Base-by-base conservation (phyloP, 2,888 invertebrate genomes). In the Mythimna ferrago region DNA sequence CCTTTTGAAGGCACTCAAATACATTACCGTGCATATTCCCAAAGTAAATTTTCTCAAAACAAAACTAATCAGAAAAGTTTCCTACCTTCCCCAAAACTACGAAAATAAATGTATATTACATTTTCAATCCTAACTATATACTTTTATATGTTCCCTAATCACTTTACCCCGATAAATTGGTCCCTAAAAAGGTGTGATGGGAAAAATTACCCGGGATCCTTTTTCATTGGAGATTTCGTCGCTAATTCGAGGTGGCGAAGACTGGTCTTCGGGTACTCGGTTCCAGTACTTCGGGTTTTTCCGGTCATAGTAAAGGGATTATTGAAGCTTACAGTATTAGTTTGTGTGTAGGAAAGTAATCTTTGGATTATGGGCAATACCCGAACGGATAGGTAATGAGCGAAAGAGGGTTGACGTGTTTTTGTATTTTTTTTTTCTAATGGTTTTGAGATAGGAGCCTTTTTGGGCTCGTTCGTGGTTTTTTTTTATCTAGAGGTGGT, bases 141-240 rank as follows among this genome's bases (percentile, higher is more conserved):
- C 62, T 66, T 76, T 74, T 78, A 74, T 70, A 53, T 71, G 66
- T 76, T 70, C 19, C 75, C 64, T 79, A 77, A 85, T 81, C 66
- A 63, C 61, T 75, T 83, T 85, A 83, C 76, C 81, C 79, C 62
- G 44, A 73, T 62, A 79, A 81, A 84, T 81, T 85, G 83, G 60
- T 60, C 58, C 62, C 16, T 41, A 78, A 77, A 83, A 83, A 84
- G 82, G 86, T 85, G 86, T 81, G 76, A 77, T 76, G 54, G 62
- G 57, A 76, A 80, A 85, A 83, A 83, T 74, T 78, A 76, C 74
- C 76, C 53, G 26, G 44, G 57, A 73, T 78, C 82, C 73, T 51
- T 68, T 82, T 61, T 48, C 73, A 62, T 73, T 70, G 56, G 60
- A 71, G 61, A 68, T 57, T 73, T 70, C 58, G n/a, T 66, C 32